These are phyloP conservation scores for Metacarcinus magister DNA, from an alignment of 2,888 invertebrate genomes.

Conservation along the genomic window DNA sequence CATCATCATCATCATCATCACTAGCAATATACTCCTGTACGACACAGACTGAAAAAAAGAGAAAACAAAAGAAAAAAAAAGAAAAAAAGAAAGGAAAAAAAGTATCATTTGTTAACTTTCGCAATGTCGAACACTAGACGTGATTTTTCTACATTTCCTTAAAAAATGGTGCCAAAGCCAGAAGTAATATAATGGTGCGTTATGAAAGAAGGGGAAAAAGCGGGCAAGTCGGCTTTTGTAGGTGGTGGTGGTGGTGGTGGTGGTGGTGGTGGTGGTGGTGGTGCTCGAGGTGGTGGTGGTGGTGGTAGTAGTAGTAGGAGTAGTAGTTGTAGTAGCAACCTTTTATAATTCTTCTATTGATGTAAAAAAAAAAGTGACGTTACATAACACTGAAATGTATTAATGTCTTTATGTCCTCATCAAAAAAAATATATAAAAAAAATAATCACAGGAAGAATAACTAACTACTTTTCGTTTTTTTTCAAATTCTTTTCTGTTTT, in stretches of 20 bases:
- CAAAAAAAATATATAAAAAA: too few species aligned
- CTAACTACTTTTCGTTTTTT: not conserved
- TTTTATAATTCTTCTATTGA: too few species aligned
- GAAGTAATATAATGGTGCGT: slow-evolving; percentile 35
- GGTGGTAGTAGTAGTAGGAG: not conserved
- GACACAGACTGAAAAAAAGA: not conserved
- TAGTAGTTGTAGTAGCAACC: not conserved
- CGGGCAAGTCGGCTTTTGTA: not conserved
- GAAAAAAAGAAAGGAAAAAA: not conserved
- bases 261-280: not conserved
- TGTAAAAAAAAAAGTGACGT: too few species aligned
- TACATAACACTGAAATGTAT: too few species aligned
- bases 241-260: slow-evolving; percentile 43
- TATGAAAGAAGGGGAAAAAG: not conserved
- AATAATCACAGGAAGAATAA: too few species aligned
- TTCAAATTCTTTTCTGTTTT: not conserved
- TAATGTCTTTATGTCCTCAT: too few species aligned
- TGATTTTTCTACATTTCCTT: not conserved
- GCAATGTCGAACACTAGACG: not conserved
- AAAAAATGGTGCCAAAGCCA: slow-evolving; percentile 6
- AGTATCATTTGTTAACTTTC: not conserved
- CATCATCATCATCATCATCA: not conserved
- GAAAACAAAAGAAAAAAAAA: not conserved
- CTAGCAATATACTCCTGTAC: not conserved
- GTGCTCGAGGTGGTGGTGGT: not conserved